These are phyloP conservation scores for Spea bombifrons DNA, from an alignment of 2,113 vertebrate species.

Conservation along the genomic window DNA sequence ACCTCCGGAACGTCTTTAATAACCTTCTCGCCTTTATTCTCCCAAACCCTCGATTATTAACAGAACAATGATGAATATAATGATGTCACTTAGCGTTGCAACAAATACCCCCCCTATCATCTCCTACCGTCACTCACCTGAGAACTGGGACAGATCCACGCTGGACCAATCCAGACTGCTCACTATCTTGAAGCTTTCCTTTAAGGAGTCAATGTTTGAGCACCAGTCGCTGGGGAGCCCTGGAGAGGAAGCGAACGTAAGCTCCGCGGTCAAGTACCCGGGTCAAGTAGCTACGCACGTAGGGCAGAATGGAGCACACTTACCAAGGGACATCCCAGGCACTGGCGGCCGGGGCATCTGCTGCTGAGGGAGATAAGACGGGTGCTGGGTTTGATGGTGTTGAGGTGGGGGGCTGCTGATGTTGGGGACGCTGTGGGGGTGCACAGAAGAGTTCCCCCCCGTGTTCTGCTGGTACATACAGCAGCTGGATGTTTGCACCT, in stretches of 20 bases:
- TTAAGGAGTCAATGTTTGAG: conserved; percentile 86
- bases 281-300: neutral
- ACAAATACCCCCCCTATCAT: too few species aligned
- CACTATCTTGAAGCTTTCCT: conserved; percentile 94
- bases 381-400: conserved; percentile 69
- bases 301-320: neutral
- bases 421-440: conserved; percentile 77
- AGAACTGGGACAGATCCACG: conserved; percentile 89
- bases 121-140: conserved; percentile 70
- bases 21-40: too few species aligned
- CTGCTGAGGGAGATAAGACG: conserved; percentile 64
- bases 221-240: conserved; percentile 88
- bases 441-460: conserved; percentile 71
- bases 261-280: neutral
- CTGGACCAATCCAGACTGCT: conserved; percentile 92
- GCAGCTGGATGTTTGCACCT: conserved; percentile 74
- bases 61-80: too few species aligned
- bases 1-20: too few species aligned
- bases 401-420: conserved; percentile 63
- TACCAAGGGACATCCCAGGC: conserved; percentile 34
- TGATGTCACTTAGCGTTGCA: too few species aligned
- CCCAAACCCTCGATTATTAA: too few species aligned
- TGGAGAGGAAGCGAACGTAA: conserved; percentile 51
- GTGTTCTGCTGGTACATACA: conserved; percentile 73
- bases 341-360: conserved; percentile 56